These are phyloP conservation scores for Coremacera marginata DNA, from an alignment of 2,888 invertebrate genomes.

Conservation along the genomic window DNA sequence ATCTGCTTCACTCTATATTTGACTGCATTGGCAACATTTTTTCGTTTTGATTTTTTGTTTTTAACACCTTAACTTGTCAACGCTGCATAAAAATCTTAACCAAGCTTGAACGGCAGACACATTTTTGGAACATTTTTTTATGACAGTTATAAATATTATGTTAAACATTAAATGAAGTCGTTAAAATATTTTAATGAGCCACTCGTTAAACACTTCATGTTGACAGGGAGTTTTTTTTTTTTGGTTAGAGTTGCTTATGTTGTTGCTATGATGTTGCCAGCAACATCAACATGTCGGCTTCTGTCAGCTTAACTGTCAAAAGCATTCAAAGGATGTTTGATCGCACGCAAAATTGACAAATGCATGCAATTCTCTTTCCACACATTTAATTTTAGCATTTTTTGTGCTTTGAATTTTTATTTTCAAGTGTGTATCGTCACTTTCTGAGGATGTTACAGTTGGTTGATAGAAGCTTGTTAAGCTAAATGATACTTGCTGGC, in stretches of 20 bases:
- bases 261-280: slow-evolving; percentile 27
- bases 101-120: neutral
- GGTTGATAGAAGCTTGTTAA: no score
- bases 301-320: slow-evolving; percentile 45
- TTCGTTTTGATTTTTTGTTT: slow-evolving; percentile 31
- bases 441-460: no score
- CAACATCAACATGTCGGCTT: slow-evolving; percentile 48
- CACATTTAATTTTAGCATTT: neutral
- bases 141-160: slow-evolving; percentile 51
- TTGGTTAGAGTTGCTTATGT: slow-evolving; percentile 25
- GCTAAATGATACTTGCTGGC: neutral
- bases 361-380: slow-evolving; percentile 61
- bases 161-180: slow-evolving; percentile 65
- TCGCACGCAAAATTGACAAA: slow-evolving; percentile 66
- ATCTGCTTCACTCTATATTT: neutral
- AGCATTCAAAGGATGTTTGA: slow-evolving; percentile 64
- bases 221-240: slow-evolving; percentile 53
- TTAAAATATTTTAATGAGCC: slow-evolving; percentile 65
- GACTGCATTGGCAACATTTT: slow-evolving; percentile 13
- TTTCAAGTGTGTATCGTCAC: neutral
- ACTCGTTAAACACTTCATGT: slow-evolving; percentile 58
- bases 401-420: neutral
- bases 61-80: slow-evolving; percentile 45
- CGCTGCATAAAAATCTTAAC: slow-evolving; percentile 45
- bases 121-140: neutral